Conservation (phyloP, 2,888 invertebrate species). For the Rhynchonema sp. region DNA sequence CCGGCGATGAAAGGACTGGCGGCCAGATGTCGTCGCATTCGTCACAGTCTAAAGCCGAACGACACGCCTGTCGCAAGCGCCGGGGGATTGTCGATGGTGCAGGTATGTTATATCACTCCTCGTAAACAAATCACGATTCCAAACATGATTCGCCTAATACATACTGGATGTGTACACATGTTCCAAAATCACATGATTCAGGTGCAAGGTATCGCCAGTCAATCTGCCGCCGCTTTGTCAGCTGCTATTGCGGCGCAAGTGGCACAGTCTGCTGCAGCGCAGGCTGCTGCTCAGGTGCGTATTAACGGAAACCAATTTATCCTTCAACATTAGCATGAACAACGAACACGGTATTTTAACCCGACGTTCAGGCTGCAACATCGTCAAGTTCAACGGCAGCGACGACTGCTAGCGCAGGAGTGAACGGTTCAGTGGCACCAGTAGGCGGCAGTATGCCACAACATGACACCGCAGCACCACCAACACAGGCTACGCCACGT, state of each 20-base stretch:
- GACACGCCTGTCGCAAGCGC: neutral
- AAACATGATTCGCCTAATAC: too few species aligned
- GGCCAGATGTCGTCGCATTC: conserved; percentile 5
- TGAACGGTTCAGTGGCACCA: neutral
- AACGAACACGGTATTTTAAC: neutral
- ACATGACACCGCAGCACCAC: too few species aligned
- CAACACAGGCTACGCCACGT: too few species aligned
- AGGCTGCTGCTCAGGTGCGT: neutral
- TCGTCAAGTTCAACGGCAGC: neutral
- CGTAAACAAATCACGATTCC: too few species aligned
- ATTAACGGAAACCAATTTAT: neutral
- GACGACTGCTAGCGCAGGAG: neutral
- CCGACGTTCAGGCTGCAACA: neutral
- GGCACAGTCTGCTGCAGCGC: neutral
- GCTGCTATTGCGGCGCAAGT: neutral
- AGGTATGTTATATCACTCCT: too few species aligned
- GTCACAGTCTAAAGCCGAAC: conserved; percentile 4
- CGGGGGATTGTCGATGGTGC: neutral
- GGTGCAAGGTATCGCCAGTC: neutral
- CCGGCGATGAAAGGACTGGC: conserved; percentile 6
- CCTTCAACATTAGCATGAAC: neutral
- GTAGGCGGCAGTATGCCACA: neutral
- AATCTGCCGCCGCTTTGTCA: neutral
- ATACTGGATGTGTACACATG: too few species aligned
- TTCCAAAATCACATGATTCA: neutral